Evolutionary conservation across 1,140 invertebrate species (phyloP).

Genomic region (Coptotermes formosanus): DNA sequence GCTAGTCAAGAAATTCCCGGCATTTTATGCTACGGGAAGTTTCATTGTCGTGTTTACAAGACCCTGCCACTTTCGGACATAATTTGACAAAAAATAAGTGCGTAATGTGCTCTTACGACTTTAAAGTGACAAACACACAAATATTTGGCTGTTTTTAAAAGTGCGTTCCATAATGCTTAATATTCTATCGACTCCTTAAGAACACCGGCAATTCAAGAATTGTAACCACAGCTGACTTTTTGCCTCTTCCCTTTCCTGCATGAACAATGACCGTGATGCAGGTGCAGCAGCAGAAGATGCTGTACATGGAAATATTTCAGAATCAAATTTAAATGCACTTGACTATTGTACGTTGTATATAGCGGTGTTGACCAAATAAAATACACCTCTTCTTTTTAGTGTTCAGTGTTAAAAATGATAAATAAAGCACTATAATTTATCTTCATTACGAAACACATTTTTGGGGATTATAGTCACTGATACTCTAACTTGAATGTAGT

Average conservation of each 20-base stretch:
- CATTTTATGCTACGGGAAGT: too few relatives aligned
- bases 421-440: background rate
- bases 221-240: background rate
- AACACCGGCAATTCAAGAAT: too few relatives aligned
- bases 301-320: background rate
- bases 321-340: background rate
- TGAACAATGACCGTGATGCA: background rate
- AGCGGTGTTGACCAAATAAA: background rate
- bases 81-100: too few relatives aligned
- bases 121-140: too few relatives aligned
- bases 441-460: constrained; percentile 9
- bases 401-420: background rate
- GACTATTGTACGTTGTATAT: background rate
- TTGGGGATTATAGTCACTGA: background rate
- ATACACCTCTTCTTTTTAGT: background rate
- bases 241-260: background rate
- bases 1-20: too few relatives aligned
- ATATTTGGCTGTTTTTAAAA: too few relatives aligned
- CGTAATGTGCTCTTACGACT: too few relatives aligned
- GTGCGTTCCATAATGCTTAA: background rate
- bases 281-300: background rate
- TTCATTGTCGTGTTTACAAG: too few relatives aligned
- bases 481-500: background rate
- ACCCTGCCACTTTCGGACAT: too few relatives aligned
- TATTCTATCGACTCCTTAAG: background rate